phyloP scores from a whole-genome alignment of 1,140 invertebrate species.

The Carposina sasakii region DNA sequence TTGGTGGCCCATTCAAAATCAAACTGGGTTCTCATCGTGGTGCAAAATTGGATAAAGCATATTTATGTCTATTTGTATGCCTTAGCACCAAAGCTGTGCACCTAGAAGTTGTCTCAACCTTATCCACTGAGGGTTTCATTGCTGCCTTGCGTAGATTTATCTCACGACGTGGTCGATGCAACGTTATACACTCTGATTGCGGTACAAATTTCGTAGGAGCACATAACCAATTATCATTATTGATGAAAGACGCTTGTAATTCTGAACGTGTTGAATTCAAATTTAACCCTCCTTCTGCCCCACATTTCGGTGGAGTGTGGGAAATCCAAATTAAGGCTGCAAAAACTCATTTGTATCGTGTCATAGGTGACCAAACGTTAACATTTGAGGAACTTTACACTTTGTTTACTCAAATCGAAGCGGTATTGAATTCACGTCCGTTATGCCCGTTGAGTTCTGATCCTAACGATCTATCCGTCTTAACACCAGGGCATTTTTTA shows the following conservation, averaged over 20 bases:
- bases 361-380: conserved; percentile 5
- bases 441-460: conserved; percentile 11
- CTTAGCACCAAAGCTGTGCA: conserved; percentile 23
- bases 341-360: conserved; percentile 34
- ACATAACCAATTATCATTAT: conserved; percentile 20
- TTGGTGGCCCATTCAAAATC: conserved; percentile 13
- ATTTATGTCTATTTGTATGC: conserved; percentile 22
- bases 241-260: conserved; percentile 8
- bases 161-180: conserved; percentile 29
- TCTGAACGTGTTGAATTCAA: conserved; percentile 39
- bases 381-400: conserved; percentile 19
- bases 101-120: conserved; percentile 19
- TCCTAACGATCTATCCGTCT: neutral
- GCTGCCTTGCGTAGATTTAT: conserved; percentile 42
- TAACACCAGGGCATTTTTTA: conserved; percentile 17
- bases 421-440: conserved; percentile 8
- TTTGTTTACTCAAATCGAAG: conserved; percentile 13
- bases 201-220: conserved; percentile 50
- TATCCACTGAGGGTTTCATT: conserved; percentile 23
- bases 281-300: conserved; percentile 46
- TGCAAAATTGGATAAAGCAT: conserved; percentile 10
- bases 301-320: conserved; percentile 48
- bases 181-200: conserved; percentile 36
- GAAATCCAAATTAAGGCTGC: conserved; percentile 19
- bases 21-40: conserved; percentile 6